phyloP scores from a whole-genome alignment of 1,140 invertebrate genomes.

The fruit fly (Drosophila melanogaster) region DNA sequence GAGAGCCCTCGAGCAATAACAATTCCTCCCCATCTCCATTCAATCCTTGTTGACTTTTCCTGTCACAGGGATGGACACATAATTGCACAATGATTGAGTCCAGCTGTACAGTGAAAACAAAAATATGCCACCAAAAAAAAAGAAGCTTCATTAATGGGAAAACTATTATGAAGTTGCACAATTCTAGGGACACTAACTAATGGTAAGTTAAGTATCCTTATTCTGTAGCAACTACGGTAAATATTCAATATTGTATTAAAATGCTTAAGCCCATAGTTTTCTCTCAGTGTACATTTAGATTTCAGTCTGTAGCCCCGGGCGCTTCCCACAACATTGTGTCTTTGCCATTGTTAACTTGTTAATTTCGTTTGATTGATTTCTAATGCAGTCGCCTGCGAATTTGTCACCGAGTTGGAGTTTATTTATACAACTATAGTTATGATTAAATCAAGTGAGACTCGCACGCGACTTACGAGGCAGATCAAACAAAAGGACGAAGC shows the following conservation, averaged over 20 bases:
- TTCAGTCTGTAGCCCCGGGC: slow-evolving; percentile 48
- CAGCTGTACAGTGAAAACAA: neutral
- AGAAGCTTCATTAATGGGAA: too few species aligned
- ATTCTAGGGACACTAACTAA: neutral
- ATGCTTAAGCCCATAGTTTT: neutral
- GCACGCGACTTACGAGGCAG: slow-evolving; percentile 63
- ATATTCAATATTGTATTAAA: too few species aligned
- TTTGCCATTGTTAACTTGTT: slow-evolving; percentile 76
- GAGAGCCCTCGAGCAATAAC: slow-evolving; percentile 54
- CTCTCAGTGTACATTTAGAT: slow-evolving; percentile 13
- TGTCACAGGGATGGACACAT: slow-evolving; percentile 45
- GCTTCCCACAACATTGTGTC: slow-evolving; percentile 60
- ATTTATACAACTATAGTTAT: slow-evolving; percentile 61
- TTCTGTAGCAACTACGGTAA: too few species aligned
- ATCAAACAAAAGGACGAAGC: slow-evolving; percentile 57
- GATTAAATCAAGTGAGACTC: slow-evolving; percentile 73
- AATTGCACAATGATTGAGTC: slow-evolving; percentile 71
- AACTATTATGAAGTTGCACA: too few species aligned
- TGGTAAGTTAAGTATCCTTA: too few species aligned
- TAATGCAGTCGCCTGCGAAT: slow-evolving; percentile 63
- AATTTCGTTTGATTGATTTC: slow-evolving; percentile 82
- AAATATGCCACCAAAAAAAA: neutral
- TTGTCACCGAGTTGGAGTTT: slow-evolving; percentile 41
- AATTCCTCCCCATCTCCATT: slow-evolving; percentile 3
- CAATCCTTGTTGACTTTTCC: slow-evolving; percentile 62